Evolutionary conservation across 1,140 invertebrate species (phyloP), one percentile per base, ranked within the genome.

Genomic region (Drosophila pseudoobscura): DNA sequence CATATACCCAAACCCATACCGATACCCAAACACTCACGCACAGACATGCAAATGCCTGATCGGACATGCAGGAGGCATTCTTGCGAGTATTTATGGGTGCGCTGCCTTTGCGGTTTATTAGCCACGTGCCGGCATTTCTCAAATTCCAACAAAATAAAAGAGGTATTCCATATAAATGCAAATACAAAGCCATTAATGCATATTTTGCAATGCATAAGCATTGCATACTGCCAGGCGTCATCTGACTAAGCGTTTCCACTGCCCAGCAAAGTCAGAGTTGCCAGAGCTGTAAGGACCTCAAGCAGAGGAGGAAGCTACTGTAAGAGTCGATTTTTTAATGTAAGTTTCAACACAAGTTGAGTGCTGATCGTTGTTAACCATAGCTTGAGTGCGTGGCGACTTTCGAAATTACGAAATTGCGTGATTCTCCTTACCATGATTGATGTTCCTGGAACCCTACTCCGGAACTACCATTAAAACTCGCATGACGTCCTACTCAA

Each of bases 101-200:
- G 45, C 52, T 43, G 52, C 64, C 51, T 73, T 58, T 57, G 59
- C 56, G 51, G 31, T 68, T 87, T 71, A 85, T 82, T 82, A 73
- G 64, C 63, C 76, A 80, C 80, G 83, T 87, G 78, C 69, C 56
- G 55, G 61, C 64, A 87, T 82, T 55, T 50, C 62, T 43, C 50
- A 22, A 75, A 60, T 62, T 59, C 51, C 46, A 47, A 31, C 52
- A 54, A 49, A 60, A 58, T 45, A 69, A 62, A 61, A 61, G 3
- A 39, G 63, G 53, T 62, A 82, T 75, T 78, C 54, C 78, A 85
- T 87, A 70, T 87, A 87, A 87, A 85, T 85, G 80, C 82, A 82
- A 85, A 85, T 59, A 74, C 73, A 63, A 43, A 57, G 45, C 57
- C 60, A 82, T 80, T 70, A 76, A 77, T 85, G 78, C 73, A 82